phyloP scores from a whole-genome alignment of 1,140 invertebrate genomes.

The Psix sp. region DNA sequence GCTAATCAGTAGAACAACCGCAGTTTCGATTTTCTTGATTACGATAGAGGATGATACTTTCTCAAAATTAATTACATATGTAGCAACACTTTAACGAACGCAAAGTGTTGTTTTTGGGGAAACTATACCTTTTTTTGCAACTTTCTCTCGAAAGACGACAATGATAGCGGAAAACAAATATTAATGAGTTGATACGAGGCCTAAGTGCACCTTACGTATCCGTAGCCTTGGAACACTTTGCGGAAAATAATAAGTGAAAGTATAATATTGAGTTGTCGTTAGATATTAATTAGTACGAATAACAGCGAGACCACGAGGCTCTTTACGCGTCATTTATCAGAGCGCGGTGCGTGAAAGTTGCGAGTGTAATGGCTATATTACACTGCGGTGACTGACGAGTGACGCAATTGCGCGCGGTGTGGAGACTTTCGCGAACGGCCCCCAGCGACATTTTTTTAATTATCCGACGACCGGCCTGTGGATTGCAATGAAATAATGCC shows the following conservation, averaged over 20 bases:
- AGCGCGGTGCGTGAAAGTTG: slow-evolving; percentile 24
- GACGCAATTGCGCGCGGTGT: slow-evolving; percentile 28
- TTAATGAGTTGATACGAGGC: slow-evolving; percentile 6
- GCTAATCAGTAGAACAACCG: too few relatives aligned
- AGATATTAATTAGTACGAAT: slow-evolving; percentile 33
- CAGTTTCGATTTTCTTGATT: background rate
- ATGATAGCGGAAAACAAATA: slow-evolving; percentile 16
- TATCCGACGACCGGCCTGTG: slow-evolving; percentile 33
- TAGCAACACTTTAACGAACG: background rate
- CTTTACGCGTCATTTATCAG: slow-evolving; percentile 49
- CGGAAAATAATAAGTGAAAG: slow-evolving; percentile 41
- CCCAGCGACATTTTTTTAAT: slow-evolving; percentile 34
- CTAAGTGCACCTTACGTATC: slow-evolving; percentile 14
- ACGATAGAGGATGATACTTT: background rate
- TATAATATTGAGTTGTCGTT: slow-evolving; percentile 16
- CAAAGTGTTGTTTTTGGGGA: slow-evolving; percentile 1
- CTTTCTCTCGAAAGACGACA: slow-evolving; percentile 45
- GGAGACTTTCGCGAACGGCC: slow-evolving; percentile 13
- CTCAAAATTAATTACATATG: slow-evolving; percentile 3
- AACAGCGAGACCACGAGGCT: slow-evolving; percentile 11
- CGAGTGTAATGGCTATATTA: slow-evolving; percentile 49
- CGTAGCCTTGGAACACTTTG: slow-evolving; percentile 10
- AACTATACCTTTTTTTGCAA: slow-evolving; percentile 4
- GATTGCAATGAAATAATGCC: slow-evolving; percentile 27
- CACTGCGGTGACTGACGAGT: slow-evolving; percentile 40